phyloP scores from a whole-genome alignment of 2,888 invertebrate species.

The Resseliella maxima region DNA sequence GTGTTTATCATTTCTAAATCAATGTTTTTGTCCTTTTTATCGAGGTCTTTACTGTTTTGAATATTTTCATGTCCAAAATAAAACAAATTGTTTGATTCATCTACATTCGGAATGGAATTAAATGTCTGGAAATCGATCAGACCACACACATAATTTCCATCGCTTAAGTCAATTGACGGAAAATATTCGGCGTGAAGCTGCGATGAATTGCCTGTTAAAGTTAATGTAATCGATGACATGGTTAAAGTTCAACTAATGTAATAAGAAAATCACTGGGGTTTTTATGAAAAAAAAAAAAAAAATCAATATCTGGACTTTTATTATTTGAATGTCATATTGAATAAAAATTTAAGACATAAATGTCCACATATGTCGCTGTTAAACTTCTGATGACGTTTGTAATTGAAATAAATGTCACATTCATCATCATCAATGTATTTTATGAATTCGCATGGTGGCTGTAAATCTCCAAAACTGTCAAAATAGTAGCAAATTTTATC shows the following conservation, averaged over 20 bases:
- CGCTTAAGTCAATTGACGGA: constrained; percentile 27
- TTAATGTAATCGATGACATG: constrained; percentile 61
- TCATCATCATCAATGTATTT: constrained; percentile 60
- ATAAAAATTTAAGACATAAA: constrained; percentile 62
- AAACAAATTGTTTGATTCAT: constrained; percentile 63
- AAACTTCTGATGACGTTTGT: constrained; percentile 61
- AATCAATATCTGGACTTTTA: constrained; percentile 58
- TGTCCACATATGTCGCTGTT: constrained; percentile 62
- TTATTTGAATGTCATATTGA: constrained; percentile 56
- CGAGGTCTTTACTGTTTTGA: constrained; percentile 59
- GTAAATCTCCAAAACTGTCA: constrained; percentile 64
- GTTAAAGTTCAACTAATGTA: constrained; percentile 58
- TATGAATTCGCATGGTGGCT: constrained; percentile 62
- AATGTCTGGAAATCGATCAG: constrained; percentile 62
- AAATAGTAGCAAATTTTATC: constrained; percentile 61
- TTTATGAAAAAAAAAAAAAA: constrained; percentile 64
- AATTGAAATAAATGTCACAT: constrained; percentile 61
- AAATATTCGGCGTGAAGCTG: constrained; percentile 58
- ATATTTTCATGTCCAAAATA: constrained; percentile 58
- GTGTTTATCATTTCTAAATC: not conserved
- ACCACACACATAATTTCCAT: constrained; percentile 61
- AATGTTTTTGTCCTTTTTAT: constrained; percentile 58
- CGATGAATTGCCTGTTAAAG: constrained; percentile 61
- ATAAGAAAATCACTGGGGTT: constrained; percentile 64
- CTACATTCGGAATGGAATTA: constrained; percentile 63